phyloP scores from a whole-genome alignment of 2,888 invertebrate genomes.

The Drosophila vallismaia region DNA sequence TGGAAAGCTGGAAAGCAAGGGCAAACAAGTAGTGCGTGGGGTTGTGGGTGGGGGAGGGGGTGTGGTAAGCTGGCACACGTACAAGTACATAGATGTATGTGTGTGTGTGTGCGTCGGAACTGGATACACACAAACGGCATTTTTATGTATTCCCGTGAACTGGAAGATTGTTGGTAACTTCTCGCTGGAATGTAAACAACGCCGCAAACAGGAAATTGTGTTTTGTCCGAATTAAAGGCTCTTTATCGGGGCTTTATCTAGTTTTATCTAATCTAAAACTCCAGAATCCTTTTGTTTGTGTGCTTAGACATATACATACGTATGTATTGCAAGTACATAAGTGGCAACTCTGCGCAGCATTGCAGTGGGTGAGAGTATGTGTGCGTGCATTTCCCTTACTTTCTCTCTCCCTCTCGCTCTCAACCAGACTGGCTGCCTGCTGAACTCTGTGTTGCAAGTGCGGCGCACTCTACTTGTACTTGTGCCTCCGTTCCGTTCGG shows the following conservation, averaged over 20 bases:
- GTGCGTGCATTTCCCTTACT: slow-evolving; percentile 29
- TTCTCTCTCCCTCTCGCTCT: slow-evolving; percentile 18
- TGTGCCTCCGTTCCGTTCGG: slow-evolving; percentile 22
- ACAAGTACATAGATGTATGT: slow-evolving; percentile 9
- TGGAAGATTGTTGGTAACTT: slow-evolving; percentile 14
- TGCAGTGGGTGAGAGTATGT: slow-evolving; percentile 27
- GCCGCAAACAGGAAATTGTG: slow-evolving; percentile 24
- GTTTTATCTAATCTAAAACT: slow-evolving; percentile 20
- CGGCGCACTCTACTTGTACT: slow-evolving; percentile 16
- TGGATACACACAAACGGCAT: slow-evolving; percentile 43
- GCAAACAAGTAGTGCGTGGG: slow-evolving; percentile 20
- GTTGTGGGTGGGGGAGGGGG: slow-evolving; percentile 31
- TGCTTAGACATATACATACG: slow-evolving; percentile 2
- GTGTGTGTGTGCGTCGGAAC: slow-evolving; percentile 28
- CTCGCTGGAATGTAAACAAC: slow-evolving; percentile 30
- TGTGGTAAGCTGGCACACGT: slow-evolving; percentile 44
- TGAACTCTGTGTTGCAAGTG: slow-evolving; percentile 30
- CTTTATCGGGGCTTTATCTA: slow-evolving; percentile 1
- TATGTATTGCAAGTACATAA: slow-evolving; percentile 10
- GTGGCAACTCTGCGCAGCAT: slow-evolving; percentile 41
- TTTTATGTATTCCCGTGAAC: slow-evolving; percentile 36
- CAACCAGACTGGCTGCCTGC: neutral
- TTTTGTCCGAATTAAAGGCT: slow-evolving; percentile 17
- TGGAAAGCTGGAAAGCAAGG: slow-evolving; percentile 4
- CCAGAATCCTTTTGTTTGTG: slow-evolving; percentile 11